Evolutionary conservation across 2,797 vertebrate species (phyloP).

Genomic region (Philypnodon macrostomus): DNA sequence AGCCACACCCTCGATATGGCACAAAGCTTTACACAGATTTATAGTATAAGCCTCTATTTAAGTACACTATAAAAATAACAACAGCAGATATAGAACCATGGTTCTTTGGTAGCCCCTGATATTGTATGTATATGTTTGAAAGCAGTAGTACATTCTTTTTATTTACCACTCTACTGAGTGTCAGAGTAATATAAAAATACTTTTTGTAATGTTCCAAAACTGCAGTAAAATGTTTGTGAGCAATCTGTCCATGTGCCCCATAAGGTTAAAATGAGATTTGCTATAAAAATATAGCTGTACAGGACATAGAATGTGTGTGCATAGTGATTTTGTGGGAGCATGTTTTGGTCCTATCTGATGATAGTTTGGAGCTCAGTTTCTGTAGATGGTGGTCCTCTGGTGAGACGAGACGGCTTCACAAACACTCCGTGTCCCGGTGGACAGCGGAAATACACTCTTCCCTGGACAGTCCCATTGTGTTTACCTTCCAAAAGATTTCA

Average conservation of each 20-base stretch:
- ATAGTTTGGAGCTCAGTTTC: conserved; percentile 59
- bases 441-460: conserved; percentile 84
- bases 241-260: conserved; percentile 47
- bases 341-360: conserved; percentile 67
- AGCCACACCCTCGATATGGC: conserved; percentile 76
- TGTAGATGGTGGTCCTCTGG: conserved; percentile 74
- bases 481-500: conserved; percentile 66
- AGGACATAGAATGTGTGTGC: conserved; percentile 73
- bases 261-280: conserved; percentile 52
- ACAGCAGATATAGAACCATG: conserved; percentile 80
- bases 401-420: conserved; percentile 81
- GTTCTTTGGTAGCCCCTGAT: conserved; percentile 98
- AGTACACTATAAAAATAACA: conserved; percentile 63
- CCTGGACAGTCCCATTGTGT: conserved; percentile 85
- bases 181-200: conserved; percentile 79
- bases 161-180: conserved; percentile 67
- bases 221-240: conserved; percentile 65
- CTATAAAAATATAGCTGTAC: conserved; percentile 64
- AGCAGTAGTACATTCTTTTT: conserved; percentile 83
- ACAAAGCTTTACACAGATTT: conserved; percentile 77
- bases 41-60: conserved; percentile 54
- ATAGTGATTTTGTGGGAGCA: conserved; percentile 81
- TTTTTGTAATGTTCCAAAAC: conserved; percentile 65
- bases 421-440: conserved; percentile 82
- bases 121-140: conserved; percentile 67